Percentiles rank a stretch among this genome's conserved stretches.
phyloP scores from a whole-genome alignment of 2,113 vertebrate genomes.

The Psittacula cyanocephala region DNA sequence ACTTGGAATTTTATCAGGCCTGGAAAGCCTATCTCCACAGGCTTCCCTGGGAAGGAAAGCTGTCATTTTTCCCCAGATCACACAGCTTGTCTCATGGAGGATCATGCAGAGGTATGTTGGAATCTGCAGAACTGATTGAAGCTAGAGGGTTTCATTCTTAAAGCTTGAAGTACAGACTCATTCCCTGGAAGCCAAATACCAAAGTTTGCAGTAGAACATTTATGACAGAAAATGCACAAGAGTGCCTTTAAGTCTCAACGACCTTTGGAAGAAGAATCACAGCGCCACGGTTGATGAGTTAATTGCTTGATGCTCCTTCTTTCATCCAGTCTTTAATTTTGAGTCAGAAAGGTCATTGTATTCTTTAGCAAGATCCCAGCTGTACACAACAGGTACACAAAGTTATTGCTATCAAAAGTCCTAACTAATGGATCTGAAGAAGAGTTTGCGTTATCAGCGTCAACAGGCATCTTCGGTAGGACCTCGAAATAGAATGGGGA shows the following conservation, averaged over 20 bases:
- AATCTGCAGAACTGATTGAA: neutral
- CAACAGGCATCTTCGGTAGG: neutral
- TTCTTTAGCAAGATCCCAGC: neutral
- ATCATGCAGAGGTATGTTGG: neutral
- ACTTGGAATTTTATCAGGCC: neutral
- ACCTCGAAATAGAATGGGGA: neutral
- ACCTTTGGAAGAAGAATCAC: neutral
- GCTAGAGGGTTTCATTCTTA: neutral
- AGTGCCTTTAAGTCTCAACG: too few relatives aligned
- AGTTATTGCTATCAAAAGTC: neutral
- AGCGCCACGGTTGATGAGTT: rapidly evolving
- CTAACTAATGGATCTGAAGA: neutral
- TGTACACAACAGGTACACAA: neutral
- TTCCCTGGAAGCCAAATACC: neutral
- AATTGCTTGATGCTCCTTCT: neutral
- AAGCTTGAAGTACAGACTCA: neutral
- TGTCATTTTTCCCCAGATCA: neutral
- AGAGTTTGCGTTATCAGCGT: neutral
- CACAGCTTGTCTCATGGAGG: neutral
- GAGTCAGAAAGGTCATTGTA: neutral
- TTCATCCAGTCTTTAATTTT: neutral
- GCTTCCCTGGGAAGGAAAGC: neutral
- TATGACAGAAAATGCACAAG: neutral
- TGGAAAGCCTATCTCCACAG: neutral
- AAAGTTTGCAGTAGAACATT: neutral